Percentiles rank a stretch among this genome's conserved stretches.
Evolutionary conservation across 1,140 invertebrate genomes (phyloP).

Genomic region (Trachymyrmex cornetzi): DNA sequence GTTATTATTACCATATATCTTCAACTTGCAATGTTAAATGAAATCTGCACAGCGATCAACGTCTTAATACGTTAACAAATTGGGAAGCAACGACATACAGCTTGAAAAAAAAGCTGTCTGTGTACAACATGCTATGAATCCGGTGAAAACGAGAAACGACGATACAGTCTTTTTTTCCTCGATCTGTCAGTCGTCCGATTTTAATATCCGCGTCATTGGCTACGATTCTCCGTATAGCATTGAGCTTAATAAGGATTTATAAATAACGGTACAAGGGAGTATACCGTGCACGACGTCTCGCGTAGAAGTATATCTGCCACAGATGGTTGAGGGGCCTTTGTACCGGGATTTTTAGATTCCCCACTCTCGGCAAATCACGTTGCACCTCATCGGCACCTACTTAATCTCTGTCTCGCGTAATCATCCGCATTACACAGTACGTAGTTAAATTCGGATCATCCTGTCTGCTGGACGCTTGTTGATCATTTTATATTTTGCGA

Average conservation of each 20-base stretch:
- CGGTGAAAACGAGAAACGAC: neutral
- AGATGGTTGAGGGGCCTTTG: slow-evolving; percentile 60
- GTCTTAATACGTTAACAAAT: neutral
- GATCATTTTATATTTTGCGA: slow-evolving; percentile 33
- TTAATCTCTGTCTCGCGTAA: slow-evolving; percentile 58
- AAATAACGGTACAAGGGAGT: slow-evolving; percentile 51
- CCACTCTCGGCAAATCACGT: neutral
- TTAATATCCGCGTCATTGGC: slow-evolving; percentile 17
- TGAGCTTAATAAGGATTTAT: slow-evolving; percentile 53
- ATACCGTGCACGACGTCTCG: slow-evolving; percentile 25
- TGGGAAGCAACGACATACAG: neutral
- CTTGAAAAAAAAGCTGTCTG: neutral
- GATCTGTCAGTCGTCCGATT: slow-evolving; percentile 2
- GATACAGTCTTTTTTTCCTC: neutral
- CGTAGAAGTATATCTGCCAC: slow-evolving; percentile 45
- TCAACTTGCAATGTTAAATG: neutral
- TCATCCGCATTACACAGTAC: slow-evolving; percentile 9
- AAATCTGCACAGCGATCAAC: neutral
- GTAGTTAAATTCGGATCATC: slow-evolving; percentile 48
- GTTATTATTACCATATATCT: neutral
- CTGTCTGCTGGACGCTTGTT: slow-evolving; percentile 29
- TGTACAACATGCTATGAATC: neutral
- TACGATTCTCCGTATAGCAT: neutral
- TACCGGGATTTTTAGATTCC: slow-evolving; percentile 47
- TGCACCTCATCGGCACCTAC: slow-evolving; percentile 52